Percentiles rank a stretch among this genome's conserved stretches.
Conservation (phyloP, 1,140 invertebrate genomes). For the Polyergus mexicanus region DNA sequence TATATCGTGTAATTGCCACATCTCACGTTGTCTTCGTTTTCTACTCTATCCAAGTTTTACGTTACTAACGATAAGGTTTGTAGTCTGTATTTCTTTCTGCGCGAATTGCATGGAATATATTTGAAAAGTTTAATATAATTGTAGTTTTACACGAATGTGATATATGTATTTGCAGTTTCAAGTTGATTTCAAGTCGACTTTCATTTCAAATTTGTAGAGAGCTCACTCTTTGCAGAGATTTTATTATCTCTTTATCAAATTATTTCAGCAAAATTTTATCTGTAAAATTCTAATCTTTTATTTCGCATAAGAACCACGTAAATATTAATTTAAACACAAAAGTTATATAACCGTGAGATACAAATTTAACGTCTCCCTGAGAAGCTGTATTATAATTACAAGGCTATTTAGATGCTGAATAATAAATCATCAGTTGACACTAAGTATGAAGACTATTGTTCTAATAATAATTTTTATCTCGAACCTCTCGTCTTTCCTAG, state of each 20-base stretch:
- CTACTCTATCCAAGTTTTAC: slow-evolving; percentile 1
- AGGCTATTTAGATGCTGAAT: background rate
- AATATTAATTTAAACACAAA: background rate
- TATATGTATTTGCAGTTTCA: too few species aligned
- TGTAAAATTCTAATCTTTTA: background rate
- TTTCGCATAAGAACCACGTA: background rate
- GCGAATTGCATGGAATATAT: background rate
- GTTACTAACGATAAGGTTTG: slow-evolving; percentile 41
- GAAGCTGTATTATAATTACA: background rate
- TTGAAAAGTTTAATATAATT: background rate
- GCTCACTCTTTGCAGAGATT: background rate
- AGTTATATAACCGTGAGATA: background rate
- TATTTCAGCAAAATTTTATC: background rate
- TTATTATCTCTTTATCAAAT: background rate
- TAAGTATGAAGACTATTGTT: background rate
- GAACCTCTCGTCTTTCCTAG: background rate
- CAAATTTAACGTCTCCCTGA: background rate
- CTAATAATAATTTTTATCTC: slow-evolving; percentile 8
- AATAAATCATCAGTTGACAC: background rate
- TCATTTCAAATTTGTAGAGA: background rate
- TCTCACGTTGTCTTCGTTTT: slow-evolving; percentile 49
- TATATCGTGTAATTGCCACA: slow-evolving; percentile 44
- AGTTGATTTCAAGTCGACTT: background rate
- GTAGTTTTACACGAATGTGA: too few species aligned
- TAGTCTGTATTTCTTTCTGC: background rate